Percentiles rank a stretch among this genome's conserved stretches.
Conservation (phyloP, 2,113 vertebrate genomes). For the Leucopsar rothschildi region DNA sequence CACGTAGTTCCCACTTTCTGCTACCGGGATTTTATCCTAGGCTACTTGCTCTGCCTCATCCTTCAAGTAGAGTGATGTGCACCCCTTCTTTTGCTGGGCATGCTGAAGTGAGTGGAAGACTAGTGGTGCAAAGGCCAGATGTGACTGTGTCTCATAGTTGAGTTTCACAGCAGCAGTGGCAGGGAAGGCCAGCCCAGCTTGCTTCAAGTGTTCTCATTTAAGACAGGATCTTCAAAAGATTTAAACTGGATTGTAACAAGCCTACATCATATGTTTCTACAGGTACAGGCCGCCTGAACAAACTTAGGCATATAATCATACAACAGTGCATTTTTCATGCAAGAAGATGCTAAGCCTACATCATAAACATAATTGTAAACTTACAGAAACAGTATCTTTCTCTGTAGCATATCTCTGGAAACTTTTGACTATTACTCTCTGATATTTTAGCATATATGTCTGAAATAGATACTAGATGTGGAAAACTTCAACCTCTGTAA, state of each 20-base stretch:
- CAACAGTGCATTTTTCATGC: neutral
- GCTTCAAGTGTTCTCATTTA: neutral
- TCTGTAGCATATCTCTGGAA: neutral
- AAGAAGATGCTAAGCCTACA: neutral
- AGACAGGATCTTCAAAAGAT: neutral
- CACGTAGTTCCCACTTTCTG: neutral
- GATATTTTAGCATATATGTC: neutral
- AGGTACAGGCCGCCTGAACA: neutral
- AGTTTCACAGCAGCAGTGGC: neutral
- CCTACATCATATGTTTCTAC: neutral
- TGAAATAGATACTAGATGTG: neutral
- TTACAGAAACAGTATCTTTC: neutral
- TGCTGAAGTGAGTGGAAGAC: neutral
- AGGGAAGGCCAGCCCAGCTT: neutral
- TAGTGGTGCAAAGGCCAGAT: neutral
- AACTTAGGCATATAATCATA: rapidly evolving
- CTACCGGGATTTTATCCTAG: neutral
- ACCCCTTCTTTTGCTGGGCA: neutral
- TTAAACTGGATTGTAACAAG: neutral
- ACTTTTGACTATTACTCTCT: neutral
- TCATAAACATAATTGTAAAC: neutral
- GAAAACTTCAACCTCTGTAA: neutral
- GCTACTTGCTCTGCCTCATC: neutral
- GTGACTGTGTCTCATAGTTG: neutral
- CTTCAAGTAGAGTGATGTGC: neutral